These are phyloP conservation scores for Crematogaster levior DNA, from an alignment of 2,888 invertebrate species.

Conservation along the genomic window DNA sequence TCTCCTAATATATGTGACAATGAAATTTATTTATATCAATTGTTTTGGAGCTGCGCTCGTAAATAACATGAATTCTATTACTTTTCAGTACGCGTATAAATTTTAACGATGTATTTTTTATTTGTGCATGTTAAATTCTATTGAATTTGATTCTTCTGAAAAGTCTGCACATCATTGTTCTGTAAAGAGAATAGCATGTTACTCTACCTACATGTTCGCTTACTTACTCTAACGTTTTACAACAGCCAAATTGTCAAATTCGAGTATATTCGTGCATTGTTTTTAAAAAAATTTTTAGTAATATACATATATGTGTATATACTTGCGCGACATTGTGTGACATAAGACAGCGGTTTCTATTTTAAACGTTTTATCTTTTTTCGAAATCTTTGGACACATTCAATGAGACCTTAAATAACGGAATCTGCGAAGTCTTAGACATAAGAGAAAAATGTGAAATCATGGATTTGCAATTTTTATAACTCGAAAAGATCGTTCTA, in stretches of 20 bases:
- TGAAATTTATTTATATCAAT: constrained; percentile 36
- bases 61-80: constrained; percentile 27
- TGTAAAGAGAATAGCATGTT: constrained; percentile 18
- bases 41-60: constrained; percentile 9
- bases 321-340: constrained; percentile 24
- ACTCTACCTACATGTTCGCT: constrained; percentile 13
- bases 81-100: constrained; percentile 18
- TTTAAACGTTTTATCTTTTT: constrained; percentile 29
- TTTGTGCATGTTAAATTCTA: constrained; percentile 26
- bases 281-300: constrained; percentile 33
- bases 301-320: constrained; percentile 17
- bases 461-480: constrained; percentile 44
- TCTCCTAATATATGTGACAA: constrained; percentile 17
- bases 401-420: constrained; percentile 18
- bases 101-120: constrained; percentile 34
- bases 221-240: constrained; percentile 16
- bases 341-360: constrained; percentile 7
- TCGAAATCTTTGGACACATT: constrained; percentile 11
- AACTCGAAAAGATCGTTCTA: constrained; percentile 31
- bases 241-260: constrained; percentile 6
- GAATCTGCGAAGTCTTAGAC: constrained; percentile 25
- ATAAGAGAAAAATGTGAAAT: constrained; percentile 15
- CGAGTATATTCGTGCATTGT: background rate
- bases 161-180: background rate
- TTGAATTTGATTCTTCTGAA: constrained; percentile 10